Conservation (phyloP, 1,140 invertebrate genomes). For the Plodia interpunctella region DNA sequence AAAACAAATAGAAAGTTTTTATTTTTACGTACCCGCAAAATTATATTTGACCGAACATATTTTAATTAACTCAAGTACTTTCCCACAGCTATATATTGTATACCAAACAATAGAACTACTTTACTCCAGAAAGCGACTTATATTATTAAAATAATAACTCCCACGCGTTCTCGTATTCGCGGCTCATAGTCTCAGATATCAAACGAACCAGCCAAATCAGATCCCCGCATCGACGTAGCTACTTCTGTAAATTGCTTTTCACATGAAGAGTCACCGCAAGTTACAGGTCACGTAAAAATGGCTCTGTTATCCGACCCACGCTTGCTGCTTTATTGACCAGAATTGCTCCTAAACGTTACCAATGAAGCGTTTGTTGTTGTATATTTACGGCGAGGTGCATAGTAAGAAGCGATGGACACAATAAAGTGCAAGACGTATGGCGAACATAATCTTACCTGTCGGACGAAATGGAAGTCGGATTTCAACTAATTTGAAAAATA, state of each 20-base stretch:
- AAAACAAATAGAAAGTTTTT: too few relatives aligned
- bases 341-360: conserved; percentile 71
- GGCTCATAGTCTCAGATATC: conserved; percentile 34
- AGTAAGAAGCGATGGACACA: conserved; percentile 35
- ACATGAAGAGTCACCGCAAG: conserved; percentile 13
- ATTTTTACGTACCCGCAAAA: too few relatives aligned
- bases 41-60: too few relatives aligned
- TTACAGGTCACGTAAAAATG: conserved; percentile 36
- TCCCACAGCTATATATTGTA: neutral
- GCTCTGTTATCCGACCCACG: conserved; percentile 53
- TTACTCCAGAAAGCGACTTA: conserved; percentile 35
- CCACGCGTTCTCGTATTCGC: conserved; percentile 47
- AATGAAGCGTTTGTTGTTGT: conserved; percentile 63
- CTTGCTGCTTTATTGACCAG: conserved; percentile 60
- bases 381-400: conserved; percentile 62
- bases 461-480: conserved; percentile 7
- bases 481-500: conserved; percentile 2
- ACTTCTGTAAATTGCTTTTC: conserved; percentile 17
- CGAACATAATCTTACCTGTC: conserved; percentile 29
- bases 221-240: conserved; percentile 21
- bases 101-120: conserved; percentile 16
- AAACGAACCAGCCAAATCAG: conserved; percentile 32
- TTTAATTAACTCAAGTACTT: neutral
- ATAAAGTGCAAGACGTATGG: conserved; percentile 53
- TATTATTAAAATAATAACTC: conserved; percentile 54